Percentiles rank a stretch among this genome's conserved stretches.
Evolutionary conservation across 1,140 invertebrate species (phyloP).

Genomic region (Hyles euphorbiae): DNA sequence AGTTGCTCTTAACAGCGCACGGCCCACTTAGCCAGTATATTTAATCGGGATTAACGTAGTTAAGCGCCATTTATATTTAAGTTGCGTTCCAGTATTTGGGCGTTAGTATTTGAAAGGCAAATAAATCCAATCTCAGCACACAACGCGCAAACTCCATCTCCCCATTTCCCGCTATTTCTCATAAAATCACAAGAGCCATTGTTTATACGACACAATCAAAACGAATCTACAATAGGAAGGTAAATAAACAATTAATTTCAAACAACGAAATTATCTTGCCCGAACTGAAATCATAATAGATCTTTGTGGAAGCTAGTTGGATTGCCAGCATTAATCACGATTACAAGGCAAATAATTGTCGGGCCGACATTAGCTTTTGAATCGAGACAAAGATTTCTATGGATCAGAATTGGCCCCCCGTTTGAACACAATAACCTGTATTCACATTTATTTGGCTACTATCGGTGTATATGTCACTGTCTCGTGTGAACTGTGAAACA

Average conservation of each 20-base stretch:
- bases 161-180: no score
- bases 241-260: slow-evolving; percentile 4
- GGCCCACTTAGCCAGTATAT: no score
- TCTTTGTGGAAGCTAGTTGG: slow-evolving; percentile 6
- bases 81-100: no score
- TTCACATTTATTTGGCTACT: no score
- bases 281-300: slow-evolving; percentile 9
- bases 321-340: slow-evolving; percentile 36
- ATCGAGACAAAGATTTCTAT: slow-evolving; percentile 42
- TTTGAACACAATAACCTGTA: slow-evolving; percentile 2
- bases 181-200: slow-evolving; percentile 1
- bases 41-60: no score
- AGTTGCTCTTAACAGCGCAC: no score
- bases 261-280: slow-evolving; percentile 4
- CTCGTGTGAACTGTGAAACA: no score
- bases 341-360: slow-evolving; percentile 51
- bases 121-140: no score
- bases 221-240: slow-evolving; percentile 1
- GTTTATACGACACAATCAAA: neutral
- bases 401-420: slow-evolving; percentile 24
- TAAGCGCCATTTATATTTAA: no score
- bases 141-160: no score
- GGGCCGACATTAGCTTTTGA: slow-evolving; percentile 28
- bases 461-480: no score
- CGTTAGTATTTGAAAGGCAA: no score